Percentiles rank a stretch among this genome's conserved stretches.
These are phyloP conservation scores for Drosophila rellima DNA, from an alignment of 2,888 invertebrate species.

Conservation along the genomic window DNA sequence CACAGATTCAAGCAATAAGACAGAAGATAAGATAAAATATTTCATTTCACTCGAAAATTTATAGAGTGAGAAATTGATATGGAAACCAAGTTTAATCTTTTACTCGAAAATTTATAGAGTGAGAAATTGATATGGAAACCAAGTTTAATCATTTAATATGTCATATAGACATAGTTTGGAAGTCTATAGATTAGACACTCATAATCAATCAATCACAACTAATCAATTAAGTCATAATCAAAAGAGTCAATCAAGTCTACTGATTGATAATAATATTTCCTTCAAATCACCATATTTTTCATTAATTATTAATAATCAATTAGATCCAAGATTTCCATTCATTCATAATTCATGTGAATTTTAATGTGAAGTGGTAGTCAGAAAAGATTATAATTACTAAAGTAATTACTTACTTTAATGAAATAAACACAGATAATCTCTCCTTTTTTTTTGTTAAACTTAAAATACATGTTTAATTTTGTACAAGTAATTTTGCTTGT, in stretches of 20 bases:
- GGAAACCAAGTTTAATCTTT: background rate
- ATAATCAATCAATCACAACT: too few species aligned
- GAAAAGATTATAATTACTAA: background rate
- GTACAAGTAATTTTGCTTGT: background rate
- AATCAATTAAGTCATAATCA: too few species aligned
- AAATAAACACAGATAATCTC: background rate
- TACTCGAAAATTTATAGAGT: background rate
- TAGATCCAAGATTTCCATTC: background rate
- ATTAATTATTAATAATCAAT: too few species aligned
- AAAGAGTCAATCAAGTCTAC: too few species aligned
- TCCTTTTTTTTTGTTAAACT: background rate
- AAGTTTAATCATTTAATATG: background rate
- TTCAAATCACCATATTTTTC: too few species aligned
- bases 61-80: background rate
- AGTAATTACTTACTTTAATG: background rate
- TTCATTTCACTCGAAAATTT: background rate
- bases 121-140: background rate
- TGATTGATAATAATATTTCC: too few species aligned
- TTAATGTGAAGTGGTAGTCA: background rate
- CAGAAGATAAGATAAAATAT: constrained; percentile 2
- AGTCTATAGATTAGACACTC: too few species aligned
- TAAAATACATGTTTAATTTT: background rate
- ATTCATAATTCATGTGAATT: background rate
- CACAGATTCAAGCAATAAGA: constrained; percentile 1
- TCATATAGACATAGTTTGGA: too few species aligned